Evolutionary conservation across 2,888 invertebrate genomes (phyloP).

Genomic region (Melolontha melolontha): DNA sequence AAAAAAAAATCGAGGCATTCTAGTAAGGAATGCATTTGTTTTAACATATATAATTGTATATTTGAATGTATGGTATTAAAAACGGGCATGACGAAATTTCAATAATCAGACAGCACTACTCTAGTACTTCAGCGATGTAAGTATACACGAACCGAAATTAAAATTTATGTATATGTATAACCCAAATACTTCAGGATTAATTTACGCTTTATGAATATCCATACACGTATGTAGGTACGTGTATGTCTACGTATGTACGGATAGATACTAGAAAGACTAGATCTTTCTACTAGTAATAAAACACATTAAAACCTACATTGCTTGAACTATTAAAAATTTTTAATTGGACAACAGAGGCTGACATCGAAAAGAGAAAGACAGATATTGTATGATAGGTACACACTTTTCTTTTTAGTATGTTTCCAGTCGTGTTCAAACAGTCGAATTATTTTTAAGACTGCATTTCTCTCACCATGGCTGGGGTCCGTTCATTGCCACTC

Average conservation of each 20-base stretch:
- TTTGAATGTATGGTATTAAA: background rate
- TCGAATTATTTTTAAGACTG: slow-evolving; percentile 41
- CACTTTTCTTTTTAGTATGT: slow-evolving; percentile 33
- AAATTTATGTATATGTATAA: slow-evolving; percentile 33
- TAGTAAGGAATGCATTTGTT: no score
- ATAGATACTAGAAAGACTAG: slow-evolving; percentile 29
- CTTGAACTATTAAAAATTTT: slow-evolving; percentile 42
- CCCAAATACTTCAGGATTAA: slow-evolving; percentile 42
- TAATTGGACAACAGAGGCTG: slow-evolving; percentile 43
- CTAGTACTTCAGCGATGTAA: slow-evolving; percentile 13
- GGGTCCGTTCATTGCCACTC: slow-evolving; percentile 33
- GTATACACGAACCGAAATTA: slow-evolving; percentile 29
- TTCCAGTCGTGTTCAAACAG: slow-evolving; percentile 44
- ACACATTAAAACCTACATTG: slow-evolving; percentile 40
- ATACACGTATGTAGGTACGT: slow-evolving; percentile 1
- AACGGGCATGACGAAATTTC: slow-evolving; percentile 8
- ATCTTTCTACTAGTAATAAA: slow-evolving; percentile 37
- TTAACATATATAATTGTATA: no score
- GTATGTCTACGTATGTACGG: slow-evolving; percentile 7
- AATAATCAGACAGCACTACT: background rate
- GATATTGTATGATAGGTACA: slow-evolving; percentile 20
- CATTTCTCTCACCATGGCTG: slow-evolving; percentile 35
- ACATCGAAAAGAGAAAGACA: slow-evolving; percentile 31
- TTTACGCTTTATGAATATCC: slow-evolving; percentile 40
- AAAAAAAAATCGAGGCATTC: no score